Base-by-base conservation (phyloP, 1,140 invertebrate genomes). In the Chrysoperla carnea region DNA sequence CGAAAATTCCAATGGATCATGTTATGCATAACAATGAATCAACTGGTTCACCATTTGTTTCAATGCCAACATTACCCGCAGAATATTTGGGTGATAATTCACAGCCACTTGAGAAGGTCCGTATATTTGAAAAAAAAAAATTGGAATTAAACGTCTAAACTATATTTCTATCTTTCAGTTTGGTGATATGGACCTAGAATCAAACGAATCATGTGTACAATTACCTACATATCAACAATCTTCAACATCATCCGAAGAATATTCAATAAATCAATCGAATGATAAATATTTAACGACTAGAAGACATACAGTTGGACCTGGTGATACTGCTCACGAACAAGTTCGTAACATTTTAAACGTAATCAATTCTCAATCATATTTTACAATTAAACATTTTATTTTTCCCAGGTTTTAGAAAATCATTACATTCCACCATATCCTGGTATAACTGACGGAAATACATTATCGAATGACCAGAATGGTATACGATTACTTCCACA, bases 241-340 rank as follows among this genome's bases (percentile, higher is more conserved):
- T 35, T 39, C 38, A 39, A 17, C 23, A 8, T 15, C 28, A n/a
- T 28, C 12, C 1, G 12, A 12, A 9, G 23, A 39, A 12, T 31
- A 36, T 6, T 37, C 29, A 13, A 35, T 33, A 33, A 33, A 33
- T 33, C 31, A 33, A 33, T 51, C 50, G 13, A 53, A 52, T 40
- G 59, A 63, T 49, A 57, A 54, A 41, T 62, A 63, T 49, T 48
- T 63, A 39, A 60, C 67, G 4, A 67, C 72, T 1, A 66, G 90
- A 42, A 69, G 90, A 39, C 90, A 95, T 57, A 95, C 91, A 0
- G 88, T 95, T 11, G 89, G 91, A 4, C 89, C 90, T 6, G 87
- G 87, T 6, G 85, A 92, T 66, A 75, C 82, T 37, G 70, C 79
- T 1, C 83, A 86, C 53, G 78, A 86, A 47, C 81, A 73, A 55